Evolutionary conservation across 1,140 invertebrate species (phyloP).

Genomic region (Cyphomyrmex costatus): DNA sequence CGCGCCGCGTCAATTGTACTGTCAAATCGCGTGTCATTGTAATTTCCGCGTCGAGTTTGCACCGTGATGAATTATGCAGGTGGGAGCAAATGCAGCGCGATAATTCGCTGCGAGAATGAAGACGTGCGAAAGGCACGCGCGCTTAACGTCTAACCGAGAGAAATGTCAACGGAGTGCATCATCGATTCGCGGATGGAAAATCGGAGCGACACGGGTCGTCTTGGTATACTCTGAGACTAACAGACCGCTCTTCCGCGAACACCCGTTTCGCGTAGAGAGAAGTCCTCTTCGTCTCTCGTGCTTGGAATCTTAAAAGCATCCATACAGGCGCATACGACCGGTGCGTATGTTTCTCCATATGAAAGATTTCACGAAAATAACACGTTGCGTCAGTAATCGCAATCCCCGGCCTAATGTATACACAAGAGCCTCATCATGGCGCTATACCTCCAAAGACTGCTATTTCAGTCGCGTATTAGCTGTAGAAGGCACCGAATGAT

Average conservation of each 20-base stretch:
- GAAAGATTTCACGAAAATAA: conserved; percentile 55
- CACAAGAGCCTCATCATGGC: conserved; percentile 4
- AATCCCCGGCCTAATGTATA: conserved; percentile 35
- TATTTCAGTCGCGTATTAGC: conserved; percentile 16
- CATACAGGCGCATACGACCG: background rate
- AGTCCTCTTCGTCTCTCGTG: background rate
- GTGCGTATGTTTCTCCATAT: conserved; percentile 2
- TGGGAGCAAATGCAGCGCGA: background rate
- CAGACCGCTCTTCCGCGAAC: background rate
- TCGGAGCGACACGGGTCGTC: conserved; percentile 8
- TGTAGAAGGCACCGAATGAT: background rate
- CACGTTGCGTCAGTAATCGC: conserved; percentile 52
- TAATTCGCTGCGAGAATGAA: conserved; percentile 7
- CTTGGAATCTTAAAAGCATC: conserved; percentile 40
- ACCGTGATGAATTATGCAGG: conserved; percentile 45
- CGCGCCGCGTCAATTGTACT: conserved; percentile 21
- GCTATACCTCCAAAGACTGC: background rate
- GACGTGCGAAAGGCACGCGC: conserved; percentile 14
- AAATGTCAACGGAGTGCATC: conserved; percentile 10
- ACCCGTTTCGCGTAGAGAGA: conserved; percentile 3
- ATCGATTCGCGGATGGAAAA: conserved; percentile 25
- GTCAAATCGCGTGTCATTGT: conserved; percentile 32
- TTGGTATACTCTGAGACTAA: background rate
- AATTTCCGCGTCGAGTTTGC: conserved; percentile 47
- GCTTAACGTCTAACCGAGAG: conserved; percentile 8